Evolutionary conservation across 2,113 vertebrate genomes (phyloP), one percentile per base, ranked within the genome.

Genomic region (Poeciliopsis occidentalis): DNA sequence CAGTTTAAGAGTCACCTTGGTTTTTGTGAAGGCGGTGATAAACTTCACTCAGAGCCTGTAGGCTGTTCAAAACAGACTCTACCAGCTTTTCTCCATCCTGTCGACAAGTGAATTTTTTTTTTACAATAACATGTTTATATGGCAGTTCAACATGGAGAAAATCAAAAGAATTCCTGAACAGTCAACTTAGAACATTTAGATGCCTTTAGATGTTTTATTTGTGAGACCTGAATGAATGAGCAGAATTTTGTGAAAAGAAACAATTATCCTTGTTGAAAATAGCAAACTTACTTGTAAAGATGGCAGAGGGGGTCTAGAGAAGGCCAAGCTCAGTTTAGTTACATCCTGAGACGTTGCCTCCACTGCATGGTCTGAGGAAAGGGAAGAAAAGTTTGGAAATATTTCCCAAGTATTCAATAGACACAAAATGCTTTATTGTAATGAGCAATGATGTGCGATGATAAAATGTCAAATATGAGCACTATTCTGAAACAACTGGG

Each of bases 21-120:
- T 94, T 94, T 90, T 97, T 97, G 0, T 97, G 97, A 3, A 99
- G 91, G 89, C 95, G 96, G 89, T 95, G 97, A 75, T 96, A 98
- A 96, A 81, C 60, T 94, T 91, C 70, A 96, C 1, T 34, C 97
- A 98, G 85, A 76, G 34, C 31, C 30, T 31, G 87, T 51, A 96
- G 66, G 0, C 94, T 94, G 84, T 94, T 94, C 82, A 92, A 88
- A 64, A 95, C 87, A 41, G 92, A 94, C 31, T 95, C 95, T 12
- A 95, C 85, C 67, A 98, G 78, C 74, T 87, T 94, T 81, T 76
- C 93, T 66, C 86, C 94, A 26, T 95, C 95, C 97, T 99, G 79
- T 6, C 86, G 17, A 74, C 32, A 30, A 8, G 15, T 17, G 19
- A 19, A 5, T 47, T 19, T 47, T 17, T 17, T 19, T 47, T 47